phyloP scores from a whole-genome alignment of 1,140 invertebrate species.

The Eupristina koningsbergeri region DNA sequence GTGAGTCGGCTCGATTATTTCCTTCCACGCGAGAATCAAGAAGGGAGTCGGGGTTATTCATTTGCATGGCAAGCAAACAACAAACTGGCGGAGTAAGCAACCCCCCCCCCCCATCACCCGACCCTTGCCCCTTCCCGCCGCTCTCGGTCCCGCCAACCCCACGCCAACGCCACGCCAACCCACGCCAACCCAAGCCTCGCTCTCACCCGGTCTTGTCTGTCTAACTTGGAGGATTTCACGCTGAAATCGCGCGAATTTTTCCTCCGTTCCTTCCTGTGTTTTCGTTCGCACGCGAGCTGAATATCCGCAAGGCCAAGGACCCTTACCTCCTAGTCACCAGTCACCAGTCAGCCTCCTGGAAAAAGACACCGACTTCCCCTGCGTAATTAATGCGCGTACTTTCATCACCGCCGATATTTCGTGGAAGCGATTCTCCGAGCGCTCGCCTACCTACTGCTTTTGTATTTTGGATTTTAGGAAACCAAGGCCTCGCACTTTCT shows the following conservation, averaged over 20 bases:
- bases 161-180: too few species aligned
- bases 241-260: not conserved
- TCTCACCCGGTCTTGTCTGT: too few species aligned
- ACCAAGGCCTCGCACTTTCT: not conserved
- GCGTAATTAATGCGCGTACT: conserved; percentile 9
- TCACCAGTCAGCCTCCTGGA: too few species aligned
- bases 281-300: conserved; percentile 6
- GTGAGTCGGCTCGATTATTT: not conserved
- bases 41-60: not conserved
- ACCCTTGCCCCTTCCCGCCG: too few species aligned
- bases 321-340: not conserved
- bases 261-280: not conserved
- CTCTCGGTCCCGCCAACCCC: too few species aligned
- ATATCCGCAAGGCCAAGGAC: conserved; percentile 23
- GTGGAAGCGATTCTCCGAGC: not conserved
- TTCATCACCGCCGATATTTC: not conserved
- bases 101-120: too few species aligned
- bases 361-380: not conserved
- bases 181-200: too few species aligned
- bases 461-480: not conserved
- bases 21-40: not conserved
- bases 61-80: not conserved
- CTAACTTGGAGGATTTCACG: too few species aligned
- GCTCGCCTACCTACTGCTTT: not conserved
- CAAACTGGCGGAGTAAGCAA: too few species aligned